Evolutionary conservation across 2,888 invertebrate species (phyloP), one percentile per base, ranked within the genome.

Genomic region (Scotopteryx bipunctaria): DNA sequence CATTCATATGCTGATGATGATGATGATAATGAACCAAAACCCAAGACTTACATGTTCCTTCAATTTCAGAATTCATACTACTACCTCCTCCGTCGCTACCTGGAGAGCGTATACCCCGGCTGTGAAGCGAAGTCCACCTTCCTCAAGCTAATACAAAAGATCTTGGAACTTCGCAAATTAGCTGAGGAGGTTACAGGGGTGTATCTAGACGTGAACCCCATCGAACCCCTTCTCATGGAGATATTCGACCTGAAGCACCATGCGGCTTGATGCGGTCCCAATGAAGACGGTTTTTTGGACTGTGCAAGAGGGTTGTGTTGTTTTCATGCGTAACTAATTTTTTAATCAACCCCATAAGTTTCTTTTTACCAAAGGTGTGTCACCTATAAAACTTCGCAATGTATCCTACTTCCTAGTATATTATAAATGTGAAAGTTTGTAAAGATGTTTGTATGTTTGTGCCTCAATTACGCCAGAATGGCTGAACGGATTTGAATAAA

Each of bases 181-280:
- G 97, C 97, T 54, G 97, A 97, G 66, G 96, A 96, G 67, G 95
- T 98, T n/a, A 96, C 98, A 5, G 94, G 95, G 27, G 96, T 98
- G 2, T 97, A 98, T 80, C 91, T 98, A 16, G 96, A 98, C 83
- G 96, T 98, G 0, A 97, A 98, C 91, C 98, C 98, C 19, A 96
- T 99, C 33, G 98, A 98, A 71, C 99, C 98, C 0, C 89, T 99
- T 25, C 91, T 99, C 35, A 95, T 98, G 78, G 98, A 99, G 92
- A 97, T 99, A 74, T 97, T 99, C 71, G 98, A 98, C 89, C 91
- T 98, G 56, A 97, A 97, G 74, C 94, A 89, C 17, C 90, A 89
- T n/a, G 78, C 78, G 8, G 66, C 63, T 9, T 63, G 58, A 63
- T 37, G 35, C 15, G 14, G 5, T 0, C 1, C 5, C 0, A 6